phyloP scores from a whole-genome alignment of 2,797 vertebrate genomes.

The Remorina albescens region DNA sequence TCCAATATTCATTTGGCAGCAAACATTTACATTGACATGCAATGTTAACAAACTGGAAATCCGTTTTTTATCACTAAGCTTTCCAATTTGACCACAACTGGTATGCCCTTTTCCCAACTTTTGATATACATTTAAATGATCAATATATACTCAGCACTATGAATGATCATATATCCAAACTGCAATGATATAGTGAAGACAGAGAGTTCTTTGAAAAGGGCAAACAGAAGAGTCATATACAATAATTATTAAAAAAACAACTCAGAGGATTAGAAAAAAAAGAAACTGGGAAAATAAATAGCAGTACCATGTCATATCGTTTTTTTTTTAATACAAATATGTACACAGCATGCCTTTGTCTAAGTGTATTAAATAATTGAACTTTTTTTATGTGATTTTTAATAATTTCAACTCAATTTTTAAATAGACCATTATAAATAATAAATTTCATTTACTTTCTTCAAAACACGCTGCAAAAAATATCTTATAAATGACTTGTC shows the following conservation, averaged over 20 bases:
- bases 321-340: not conserved
- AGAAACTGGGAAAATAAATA: conserved; percentile 12
- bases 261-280: conserved; percentile 11
- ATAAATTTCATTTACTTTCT: not conserved
- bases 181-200: conserved; percentile 69
- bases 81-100: conserved; percentile 61
- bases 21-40: conserved; percentile 38
- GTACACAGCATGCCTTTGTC: not conserved
- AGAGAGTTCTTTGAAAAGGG: conserved; percentile 76
- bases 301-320: not conserved
- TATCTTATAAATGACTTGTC: not conserved
- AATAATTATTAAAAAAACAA: conserved; percentile 58
- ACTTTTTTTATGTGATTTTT: not conserved
- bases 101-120: conserved; percentile 79
- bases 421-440: no score
- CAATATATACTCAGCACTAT: conserved; percentile 72
- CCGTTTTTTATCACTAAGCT: conserved; percentile 32
- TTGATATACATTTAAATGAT: conserved; percentile 67
- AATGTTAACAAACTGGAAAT: conserved; percentile 28
- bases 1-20: conserved; percentile 39
- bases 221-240: conserved; percentile 70
- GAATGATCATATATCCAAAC: conserved; percentile 69
- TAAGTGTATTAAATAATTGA: not conserved
- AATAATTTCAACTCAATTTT: conserved; percentile 4
- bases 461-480: not conserved